Evolutionary conservation across 2,888 invertebrate species (phyloP).

Genomic region (Neoitamus cyanurus): DNA sequence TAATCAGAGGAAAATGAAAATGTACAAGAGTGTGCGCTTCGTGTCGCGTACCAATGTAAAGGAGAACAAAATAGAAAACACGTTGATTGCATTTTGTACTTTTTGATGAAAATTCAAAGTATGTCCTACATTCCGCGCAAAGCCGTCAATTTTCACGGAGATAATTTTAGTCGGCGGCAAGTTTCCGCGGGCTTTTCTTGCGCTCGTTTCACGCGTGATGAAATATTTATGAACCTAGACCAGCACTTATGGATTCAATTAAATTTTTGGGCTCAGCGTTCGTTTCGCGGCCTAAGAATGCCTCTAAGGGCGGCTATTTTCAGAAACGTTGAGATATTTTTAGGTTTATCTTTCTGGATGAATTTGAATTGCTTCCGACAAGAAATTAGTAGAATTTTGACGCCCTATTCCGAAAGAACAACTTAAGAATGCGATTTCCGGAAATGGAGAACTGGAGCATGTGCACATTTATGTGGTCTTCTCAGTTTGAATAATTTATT

Average conservation of each 20-base stretch:
- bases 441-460: background rate
- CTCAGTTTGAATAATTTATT: background rate
- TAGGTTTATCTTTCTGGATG: background rate
- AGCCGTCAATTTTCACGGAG: constrained; percentile 10
- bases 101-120: background rate
- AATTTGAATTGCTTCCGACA: background rate
- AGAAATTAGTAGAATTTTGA: background rate
- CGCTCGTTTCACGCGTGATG: background rate
- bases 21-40: background rate
- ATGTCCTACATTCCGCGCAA: background rate
- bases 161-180: background rate
- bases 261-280: background rate
- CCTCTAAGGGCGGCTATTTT: background rate
- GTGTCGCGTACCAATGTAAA: background rate
- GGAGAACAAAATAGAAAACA: background rate
- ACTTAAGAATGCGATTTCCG: background rate
- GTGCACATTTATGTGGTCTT: background rate
- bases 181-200: background rate
- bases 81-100: background rate
- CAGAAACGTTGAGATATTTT: background rate
- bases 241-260: constrained; percentile 1
- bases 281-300: background rate
- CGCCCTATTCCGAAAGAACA: background rate
- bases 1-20: background rate
- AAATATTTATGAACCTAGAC: background rate